Evolutionary conservation across 2,113 vertebrate species (phyloP).

Genomic region (Hystrix brachyura): DNA sequence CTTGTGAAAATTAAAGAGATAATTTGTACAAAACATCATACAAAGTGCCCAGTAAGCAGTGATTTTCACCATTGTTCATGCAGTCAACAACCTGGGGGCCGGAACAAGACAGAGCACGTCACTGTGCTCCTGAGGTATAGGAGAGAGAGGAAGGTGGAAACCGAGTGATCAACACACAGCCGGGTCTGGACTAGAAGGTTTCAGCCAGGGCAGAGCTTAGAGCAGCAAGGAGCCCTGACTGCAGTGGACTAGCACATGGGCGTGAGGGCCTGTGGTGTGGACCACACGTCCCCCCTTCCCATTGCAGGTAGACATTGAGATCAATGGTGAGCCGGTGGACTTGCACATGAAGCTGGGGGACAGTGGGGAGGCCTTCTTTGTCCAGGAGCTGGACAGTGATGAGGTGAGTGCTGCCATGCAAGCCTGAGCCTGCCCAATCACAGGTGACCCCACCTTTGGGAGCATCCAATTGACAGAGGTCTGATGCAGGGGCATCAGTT

Average conservation of each 20-base stretch:
- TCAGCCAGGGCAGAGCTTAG: not conserved
- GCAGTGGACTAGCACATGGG: accelerated
- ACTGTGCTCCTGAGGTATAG: not conserved
- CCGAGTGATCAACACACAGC: not conserved
- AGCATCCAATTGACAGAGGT: not conserved
- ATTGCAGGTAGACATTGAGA: constrained; percentile 95
- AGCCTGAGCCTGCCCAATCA: constrained; percentile 74
- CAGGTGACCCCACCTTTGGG: constrained; percentile 61
- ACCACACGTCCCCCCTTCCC: accelerated
- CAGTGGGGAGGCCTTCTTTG: constrained; percentile 97
- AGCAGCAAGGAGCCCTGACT: not conserved
- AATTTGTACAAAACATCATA: not conserved
- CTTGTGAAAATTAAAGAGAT: not conserved
- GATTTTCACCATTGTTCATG: not conserved
- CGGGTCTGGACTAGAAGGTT: no score
- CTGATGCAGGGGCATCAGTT: not conserved
- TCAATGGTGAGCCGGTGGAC: constrained; percentile 95
- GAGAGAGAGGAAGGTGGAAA: not conserved
- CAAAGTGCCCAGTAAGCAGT: not conserved
- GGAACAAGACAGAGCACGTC: not conserved
- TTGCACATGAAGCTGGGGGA: constrained; percentile 98
- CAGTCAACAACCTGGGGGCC: not conserved
- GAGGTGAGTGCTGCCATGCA: constrained; percentile 88
- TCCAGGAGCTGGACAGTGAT: constrained; percentile 91
- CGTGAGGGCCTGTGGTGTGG: accelerated